phyloP scores from a whole-genome alignment of 37 sponge, comb jelly and placozoan genomes.

The Mnemiopsis leidyi region DNA sequence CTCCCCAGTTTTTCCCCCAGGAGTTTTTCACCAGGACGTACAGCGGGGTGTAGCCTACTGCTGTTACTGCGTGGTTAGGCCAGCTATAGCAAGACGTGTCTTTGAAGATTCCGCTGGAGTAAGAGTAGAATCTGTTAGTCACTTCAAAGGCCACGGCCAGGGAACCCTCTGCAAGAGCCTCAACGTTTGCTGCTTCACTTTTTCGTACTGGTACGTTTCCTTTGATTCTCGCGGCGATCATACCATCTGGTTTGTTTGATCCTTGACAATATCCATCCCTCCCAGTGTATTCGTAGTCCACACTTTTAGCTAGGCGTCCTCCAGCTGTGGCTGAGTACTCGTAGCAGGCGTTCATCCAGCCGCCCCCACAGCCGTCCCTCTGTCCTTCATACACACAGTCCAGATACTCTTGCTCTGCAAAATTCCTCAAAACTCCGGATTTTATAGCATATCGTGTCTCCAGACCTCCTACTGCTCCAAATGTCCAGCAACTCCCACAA shows the following conservation, averaged over 20 bases:
- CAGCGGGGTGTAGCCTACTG: background rate
- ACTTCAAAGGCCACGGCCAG: slow-evolving; percentile 8
- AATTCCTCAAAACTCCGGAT: background rate
- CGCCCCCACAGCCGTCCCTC: background rate
- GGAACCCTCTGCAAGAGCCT: background rate
- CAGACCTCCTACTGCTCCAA: slow-evolving; percentile 5
- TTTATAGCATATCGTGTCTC: background rate
- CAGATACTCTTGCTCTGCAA: slow-evolving; percentile 28
- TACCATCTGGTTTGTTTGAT: background rate
- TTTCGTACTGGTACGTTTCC: background rate
- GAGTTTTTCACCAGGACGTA: slow-evolving; percentile 17
- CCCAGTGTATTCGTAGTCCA: background rate
- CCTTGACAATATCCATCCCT: background rate
- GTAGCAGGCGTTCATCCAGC: background rate
- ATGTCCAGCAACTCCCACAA: slow-evolving; percentile 13
- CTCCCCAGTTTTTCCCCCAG: background rate
- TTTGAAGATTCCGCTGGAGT: background rate
- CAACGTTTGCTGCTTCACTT: background rate
- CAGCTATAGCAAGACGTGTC: background rate
- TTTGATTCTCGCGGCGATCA: background rate
- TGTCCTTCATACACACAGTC: slow-evolving; percentile 17
- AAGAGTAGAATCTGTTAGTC: background rate
- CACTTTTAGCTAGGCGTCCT: background rate
- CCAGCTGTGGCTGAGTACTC: background rate
- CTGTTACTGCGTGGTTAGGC: slow-evolving; percentile 5